A percentile compares a stretch with the other conserved stretches of the same genome.
These are phyloP conservation scores for Pollicipes pollicipes DNA, from an alignment of 1,140 invertebrate species.

Conservation along the genomic window DNA sequence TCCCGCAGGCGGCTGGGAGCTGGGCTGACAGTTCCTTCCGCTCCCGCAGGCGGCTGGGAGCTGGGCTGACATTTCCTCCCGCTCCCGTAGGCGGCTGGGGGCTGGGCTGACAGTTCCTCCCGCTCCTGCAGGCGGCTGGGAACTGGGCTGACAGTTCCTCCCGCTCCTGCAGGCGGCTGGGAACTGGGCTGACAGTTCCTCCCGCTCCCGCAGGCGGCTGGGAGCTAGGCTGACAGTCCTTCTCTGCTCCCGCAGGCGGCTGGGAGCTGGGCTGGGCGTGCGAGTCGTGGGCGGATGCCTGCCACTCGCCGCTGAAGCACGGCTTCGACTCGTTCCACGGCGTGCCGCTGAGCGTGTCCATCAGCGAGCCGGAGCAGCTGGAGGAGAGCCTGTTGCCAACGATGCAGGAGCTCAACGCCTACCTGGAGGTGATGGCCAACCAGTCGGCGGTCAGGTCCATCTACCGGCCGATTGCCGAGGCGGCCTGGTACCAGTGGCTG, in stretches of 20 bases:
- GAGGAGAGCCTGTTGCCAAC: not conserved
- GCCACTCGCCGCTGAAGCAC: conserved; percentile 28
- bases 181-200: too few relatives aligned
- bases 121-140: conserved; percentile 27
- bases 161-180: too few relatives aligned
- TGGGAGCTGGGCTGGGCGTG: conserved; percentile 30
- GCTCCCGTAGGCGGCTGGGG: too few relatives aligned
- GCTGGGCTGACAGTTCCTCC: too few relatives aligned
- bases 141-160: too few relatives aligned
- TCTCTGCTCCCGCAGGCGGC: too few relatives aligned
- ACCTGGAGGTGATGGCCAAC: not conserved
- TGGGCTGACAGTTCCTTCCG: too few relatives aligned
- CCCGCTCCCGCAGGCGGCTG: too few relatives aligned
- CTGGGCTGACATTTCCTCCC: too few relatives aligned
- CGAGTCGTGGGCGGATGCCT: conserved; percentile 18
- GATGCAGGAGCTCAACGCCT: not conserved
- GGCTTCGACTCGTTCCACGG: conserved; percentile 33
- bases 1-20: too few relatives aligned
- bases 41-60: too few relatives aligned
- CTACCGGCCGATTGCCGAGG: not conserved
- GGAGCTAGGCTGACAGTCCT: too few relatives aligned
- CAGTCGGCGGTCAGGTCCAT: not conserved
- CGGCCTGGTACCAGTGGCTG: not conserved
- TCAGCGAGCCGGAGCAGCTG: not conserved
- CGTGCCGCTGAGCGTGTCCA: conserved; percentile 16